Evolutionary conservation across 2,888 invertebrate genomes (phyloP), one percentile per base, ranked within the genome.

Genomic region (Tenthredo amoena): DNA sequence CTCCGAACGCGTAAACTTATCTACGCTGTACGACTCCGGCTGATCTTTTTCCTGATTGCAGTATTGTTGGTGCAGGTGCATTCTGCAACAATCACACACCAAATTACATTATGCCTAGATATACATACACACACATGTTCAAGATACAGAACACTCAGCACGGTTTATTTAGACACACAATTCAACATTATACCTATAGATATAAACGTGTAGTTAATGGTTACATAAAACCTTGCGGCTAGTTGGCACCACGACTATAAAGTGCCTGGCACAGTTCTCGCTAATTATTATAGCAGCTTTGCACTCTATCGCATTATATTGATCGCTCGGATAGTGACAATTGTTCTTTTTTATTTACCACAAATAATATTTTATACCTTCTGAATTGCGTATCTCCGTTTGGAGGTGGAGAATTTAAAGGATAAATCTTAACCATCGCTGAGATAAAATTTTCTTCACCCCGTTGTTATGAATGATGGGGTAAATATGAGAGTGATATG

Each of bases 51-150:
- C 58, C 40, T 62, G 26, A 7, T 81, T 26, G 31, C 50, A 21
- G 21, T 21, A 58, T 10, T 31, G 31, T 47, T 58, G 40, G 58
- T 81, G 40, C 81, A 40, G 62, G 81, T 62, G 62, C 81, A 81
- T 81, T 62, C 81, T 81, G 81, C 62, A 81, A 81, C 81, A 81
- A 62, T 62, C 34, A 81, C 74, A 74, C 15, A 40, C 12, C 21
- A n/a, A 62, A 12, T 34, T 81, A 55, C 55, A 55, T 21, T 31
- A 79, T 18, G 15, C 37, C 21, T n/a, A 37, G 47, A 26, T 31
- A 58, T 18, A n/a, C n/a, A 43, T n/a, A 74, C 43, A 43, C 43
- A 37, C 10, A 10, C 43, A 43, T 34, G 68, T 15, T 68, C 18
- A 6, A 68, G 6, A 34, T 34, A 68, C 2, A 68, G 31, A 62